Evolutionary conservation across 1,140 invertebrate genomes (phyloP).

Genomic region (Drosophila lacteicornis): DNA sequence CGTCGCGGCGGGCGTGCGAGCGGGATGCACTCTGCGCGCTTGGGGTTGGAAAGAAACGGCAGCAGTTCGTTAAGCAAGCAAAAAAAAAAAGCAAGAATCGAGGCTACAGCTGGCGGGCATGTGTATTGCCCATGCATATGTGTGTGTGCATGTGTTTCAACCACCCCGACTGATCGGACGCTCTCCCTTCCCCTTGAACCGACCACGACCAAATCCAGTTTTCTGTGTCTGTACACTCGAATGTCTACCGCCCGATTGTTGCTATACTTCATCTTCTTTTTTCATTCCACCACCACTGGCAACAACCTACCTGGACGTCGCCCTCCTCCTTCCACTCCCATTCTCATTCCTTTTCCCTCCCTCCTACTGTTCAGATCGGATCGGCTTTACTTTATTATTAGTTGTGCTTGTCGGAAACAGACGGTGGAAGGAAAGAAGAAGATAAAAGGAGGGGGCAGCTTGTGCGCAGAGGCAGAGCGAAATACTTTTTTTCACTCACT

Average conservation of each 20-base stretch:
- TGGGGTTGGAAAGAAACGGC: conserved; percentile 78
- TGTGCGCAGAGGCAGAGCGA: conserved; percentile 51
- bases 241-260: conserved; percentile 63
- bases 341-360: conserved; percentile 2
- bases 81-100: conserved; percentile 47
- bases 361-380: conserved; percentile 31
- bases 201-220: conserved; percentile 57
- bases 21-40: conserved; percentile 34
- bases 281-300: conserved; percentile 67
- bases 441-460: conserved; percentile 10
- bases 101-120: conserved; percentile 78
- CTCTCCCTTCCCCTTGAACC: conserved; percentile 23
- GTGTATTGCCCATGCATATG: conserved; percentile 45
- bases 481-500: conserved; percentile 55
- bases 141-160: conserved; percentile 62
- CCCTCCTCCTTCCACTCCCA: conserved; percentile 3
- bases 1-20: conserved; percentile 23
- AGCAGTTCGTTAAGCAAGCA: conserved; percentile 49
- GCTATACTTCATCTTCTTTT: conserved; percentile 82
- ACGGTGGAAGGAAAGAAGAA: conserved; percentile 24
- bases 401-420: conserved; percentile 69
- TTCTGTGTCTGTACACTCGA: conserved; percentile 75
- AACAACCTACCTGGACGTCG: conserved; percentile 36
- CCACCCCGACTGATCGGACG: conserved; percentile 54
- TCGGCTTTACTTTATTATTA: conserved; percentile 80